phyloP scores from a whole-genome alignment of 1,140 invertebrate species.

The Camponotus pennsylvanicus region DNA sequence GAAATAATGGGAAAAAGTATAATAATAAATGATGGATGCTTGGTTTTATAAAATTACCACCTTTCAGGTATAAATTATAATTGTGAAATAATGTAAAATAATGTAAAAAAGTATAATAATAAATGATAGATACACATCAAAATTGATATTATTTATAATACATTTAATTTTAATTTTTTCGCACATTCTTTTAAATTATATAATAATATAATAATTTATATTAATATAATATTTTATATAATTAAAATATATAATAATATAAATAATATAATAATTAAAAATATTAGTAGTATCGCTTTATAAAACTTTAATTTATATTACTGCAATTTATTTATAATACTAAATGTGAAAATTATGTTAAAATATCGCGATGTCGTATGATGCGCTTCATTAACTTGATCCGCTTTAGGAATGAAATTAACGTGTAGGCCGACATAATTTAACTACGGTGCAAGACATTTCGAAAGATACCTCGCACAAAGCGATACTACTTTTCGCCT shows the following conservation, averaged over 20 bases:
- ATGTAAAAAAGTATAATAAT: neutral
- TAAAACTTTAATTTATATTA: neutral
- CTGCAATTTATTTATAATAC: neutral
- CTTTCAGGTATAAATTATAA: neutral
- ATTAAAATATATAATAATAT: too few species aligned
- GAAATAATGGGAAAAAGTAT: neutral
- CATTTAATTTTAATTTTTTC: neutral
- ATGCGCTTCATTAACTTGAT: neutral
- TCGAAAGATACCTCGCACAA: conserved; percentile 28
- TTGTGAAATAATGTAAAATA: neutral
- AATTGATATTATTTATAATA: neutral
- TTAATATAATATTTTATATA: too few species aligned
- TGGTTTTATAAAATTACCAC: neutral
- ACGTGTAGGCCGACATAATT: neutral
- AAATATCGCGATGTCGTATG: neutral
- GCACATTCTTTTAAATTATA: neutral
- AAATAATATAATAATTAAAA: too few species aligned
- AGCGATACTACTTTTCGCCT: conserved; percentile 32
- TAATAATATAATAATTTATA: too few species aligned
- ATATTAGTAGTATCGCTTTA: too few species aligned
- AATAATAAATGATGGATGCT: neutral
- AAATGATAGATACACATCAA: neutral
- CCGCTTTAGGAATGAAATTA: neutral
- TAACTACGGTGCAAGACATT: neutral
- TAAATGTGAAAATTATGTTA: neutral